phyloP scores from a whole-genome alignment of 2,797 vertebrate species.

The Myotis myotis region DNA sequence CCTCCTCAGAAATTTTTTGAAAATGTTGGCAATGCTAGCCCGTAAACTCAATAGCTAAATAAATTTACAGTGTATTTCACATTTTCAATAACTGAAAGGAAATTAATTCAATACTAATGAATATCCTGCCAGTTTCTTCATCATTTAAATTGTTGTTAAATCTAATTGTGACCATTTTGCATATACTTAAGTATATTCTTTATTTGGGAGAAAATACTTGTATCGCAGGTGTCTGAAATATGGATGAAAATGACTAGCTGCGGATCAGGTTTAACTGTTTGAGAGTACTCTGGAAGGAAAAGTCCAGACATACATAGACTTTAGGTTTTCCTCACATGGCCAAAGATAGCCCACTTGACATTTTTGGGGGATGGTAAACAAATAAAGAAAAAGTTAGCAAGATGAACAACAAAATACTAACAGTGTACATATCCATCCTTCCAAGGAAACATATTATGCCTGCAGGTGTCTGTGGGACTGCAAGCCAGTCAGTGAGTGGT shows the following conservation, averaged over 20 bases:
- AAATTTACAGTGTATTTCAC: background rate
- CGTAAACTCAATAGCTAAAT: background rate
- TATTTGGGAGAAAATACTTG: conserved; percentile 8
- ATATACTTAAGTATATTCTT: conserved; percentile 5
- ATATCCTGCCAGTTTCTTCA: conserved; percentile 8
- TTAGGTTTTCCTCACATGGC: conserved; percentile 2
- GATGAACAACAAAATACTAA: background rate
- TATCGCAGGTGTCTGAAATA: conserved; percentile 18
- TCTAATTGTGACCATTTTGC: conserved; percentile 14
- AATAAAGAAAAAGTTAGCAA: background rate
- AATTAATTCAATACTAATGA: conserved; percentile 33
- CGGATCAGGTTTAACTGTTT: conserved; percentile 41
- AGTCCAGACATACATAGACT: background rate
- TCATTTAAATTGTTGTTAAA: conserved; percentile 12
- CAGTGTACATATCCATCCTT: background rate
- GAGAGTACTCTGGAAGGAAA: conserved; percentile 49
- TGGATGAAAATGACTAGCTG: conserved; percentile 31
- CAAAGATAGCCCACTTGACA: background rate
- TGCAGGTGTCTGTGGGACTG: background rate
- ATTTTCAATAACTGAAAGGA: conserved; percentile 15
- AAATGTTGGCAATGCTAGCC: background rate
- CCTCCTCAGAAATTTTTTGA: background rate
- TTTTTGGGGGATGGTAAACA: background rate
- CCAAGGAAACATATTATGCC: background rate
- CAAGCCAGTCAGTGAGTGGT: background rate